phyloP scores from a whole-genome alignment of 2,113 vertebrate species.

The Mormoops blainvillei region DNA sequence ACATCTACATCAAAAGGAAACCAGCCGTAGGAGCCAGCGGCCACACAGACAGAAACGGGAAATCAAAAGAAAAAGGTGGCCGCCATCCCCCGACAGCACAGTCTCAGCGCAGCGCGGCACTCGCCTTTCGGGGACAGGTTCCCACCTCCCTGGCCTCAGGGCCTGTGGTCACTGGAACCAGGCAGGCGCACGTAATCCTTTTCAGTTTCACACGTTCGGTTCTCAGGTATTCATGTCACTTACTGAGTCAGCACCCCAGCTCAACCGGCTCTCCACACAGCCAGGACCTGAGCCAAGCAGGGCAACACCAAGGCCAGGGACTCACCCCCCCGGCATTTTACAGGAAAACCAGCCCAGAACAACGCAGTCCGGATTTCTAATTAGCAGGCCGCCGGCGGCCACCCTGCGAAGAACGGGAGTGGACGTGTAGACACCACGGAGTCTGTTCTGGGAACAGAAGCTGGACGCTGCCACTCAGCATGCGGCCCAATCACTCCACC shows the following conservation, averaged over 20 bases:
- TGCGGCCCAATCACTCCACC: not conserved
- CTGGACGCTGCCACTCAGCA: not conserved
- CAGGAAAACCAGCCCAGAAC: not conserved
- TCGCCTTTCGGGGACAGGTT: not conserved
- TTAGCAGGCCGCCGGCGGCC: not conserved
- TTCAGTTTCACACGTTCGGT: too few relatives aligned
- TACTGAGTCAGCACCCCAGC: not conserved
- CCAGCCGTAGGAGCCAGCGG: rapidly evolving
- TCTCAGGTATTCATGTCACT: not conserved
- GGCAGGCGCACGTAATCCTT: not conserved
- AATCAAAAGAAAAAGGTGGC: not conserved
- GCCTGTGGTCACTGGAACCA: not conserved
- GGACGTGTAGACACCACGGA: not conserved
- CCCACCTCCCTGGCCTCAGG: not conserved
- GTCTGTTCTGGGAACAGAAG: constrained; percentile 19
- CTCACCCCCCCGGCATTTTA: not conserved
- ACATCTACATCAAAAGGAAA: not conserved
- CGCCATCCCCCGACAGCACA: not conserved
- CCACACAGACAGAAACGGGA: not conserved
- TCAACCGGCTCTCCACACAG: not conserved
- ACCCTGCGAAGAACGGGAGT: not conserved
- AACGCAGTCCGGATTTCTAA: not conserved
- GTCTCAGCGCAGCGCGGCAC: not conserved
- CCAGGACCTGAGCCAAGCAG: not conserved
- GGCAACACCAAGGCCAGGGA: not conserved